Evolutionary conservation across 2,113 vertebrate species (phyloP), one percentile per base, ranked within the genome.

Genomic region (Cyprinus carpio): DNA sequence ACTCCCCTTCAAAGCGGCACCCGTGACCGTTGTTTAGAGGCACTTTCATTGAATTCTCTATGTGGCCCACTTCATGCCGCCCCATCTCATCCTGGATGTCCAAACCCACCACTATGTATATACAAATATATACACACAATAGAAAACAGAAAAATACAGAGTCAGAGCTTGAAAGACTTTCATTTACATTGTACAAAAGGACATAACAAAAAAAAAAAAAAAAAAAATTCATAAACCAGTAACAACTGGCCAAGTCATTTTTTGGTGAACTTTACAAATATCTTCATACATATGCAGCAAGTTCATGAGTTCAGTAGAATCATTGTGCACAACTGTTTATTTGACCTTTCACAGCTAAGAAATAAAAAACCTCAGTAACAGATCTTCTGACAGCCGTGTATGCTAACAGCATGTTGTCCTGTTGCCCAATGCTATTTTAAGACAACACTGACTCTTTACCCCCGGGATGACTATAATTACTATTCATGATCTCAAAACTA

Each of bases 71-170:
- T 91, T 99, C 98, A 0, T 99, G 98, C 76, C 97, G 95, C 87
- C 98, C 98, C 97, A 99, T 99, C 92, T 99, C 98, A 95, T 99
- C 98, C 87, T 99, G 98, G 91, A 99, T 99, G 93, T 99, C 98
- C 46, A 99, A 92, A 54, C 97, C 98, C 83, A 99, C 97, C 95
- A 99, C 98, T 99, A 90, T 31, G 69, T 10, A 43, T 46, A 54
- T 15, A 71, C 37, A 71, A 3, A 60, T 6, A 37, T 34, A 34
- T 7, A 34, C 2, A 54, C 56, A 20, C 29, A 69, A 0, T 15
- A 23, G n/a, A 27, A 43, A 4, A 27, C 4, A 67, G 29, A 75
- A 1, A 81, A 29, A 40, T 3, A 40, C 2, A 67, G 8, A 82
- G 25, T 31, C 31, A 6, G 74, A 62, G 16, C 43, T 62, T 62